Evolutionary conservation across 2,797 vertebrate genomes (phyloP), one percentile per base, ranked within the genome.

Genomic region (Catharus ustulatus): DNA sequence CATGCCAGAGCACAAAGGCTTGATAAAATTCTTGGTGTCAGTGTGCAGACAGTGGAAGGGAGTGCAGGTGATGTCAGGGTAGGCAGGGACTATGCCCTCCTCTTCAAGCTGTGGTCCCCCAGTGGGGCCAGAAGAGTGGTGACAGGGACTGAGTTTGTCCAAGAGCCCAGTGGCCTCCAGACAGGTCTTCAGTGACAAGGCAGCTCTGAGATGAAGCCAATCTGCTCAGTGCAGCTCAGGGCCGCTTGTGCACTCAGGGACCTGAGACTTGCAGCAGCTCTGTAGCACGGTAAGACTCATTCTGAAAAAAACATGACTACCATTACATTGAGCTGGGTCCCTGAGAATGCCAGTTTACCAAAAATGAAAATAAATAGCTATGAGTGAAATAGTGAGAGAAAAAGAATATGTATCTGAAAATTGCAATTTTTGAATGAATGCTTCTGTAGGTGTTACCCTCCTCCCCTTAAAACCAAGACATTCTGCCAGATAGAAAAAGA

Each of bases 21-120:
- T 75, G 38, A 72, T 24, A 29, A 48, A 68, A 20, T 4, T 49
- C 22, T 59, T 82, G 30, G 18, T 43, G 36, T n/a, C 36, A 59
- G n/a, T 55, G 58, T 30, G 58, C 24, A 59, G 45, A 29, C 32
- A 55, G 10, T 5, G 24, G 6, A 51, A 58, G 19, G 58, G 19
- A 67, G 22, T 0, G 1, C 13, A 49, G 12, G 10, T 32, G 34
- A 9, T 64, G 38, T 29, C 0, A 0, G 66, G 34, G 21, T 15
- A 54, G 34, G 19, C 42, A 79, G 49, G 14, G 32, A 11, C n/a
- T 48, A 11, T 11, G n/a, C 51, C 30, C 4, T 71, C 3, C 17
- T 23, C 18, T 55, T 72, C 51, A 64, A 61, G 29, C 5, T 67
- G 18, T 26, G 22, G 51, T 61, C 13, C 9, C 6, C 12, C 46